phyloP scores from a whole-genome alignment of 2,113 vertebrate genomes.

The Bufo bufo region DNA sequence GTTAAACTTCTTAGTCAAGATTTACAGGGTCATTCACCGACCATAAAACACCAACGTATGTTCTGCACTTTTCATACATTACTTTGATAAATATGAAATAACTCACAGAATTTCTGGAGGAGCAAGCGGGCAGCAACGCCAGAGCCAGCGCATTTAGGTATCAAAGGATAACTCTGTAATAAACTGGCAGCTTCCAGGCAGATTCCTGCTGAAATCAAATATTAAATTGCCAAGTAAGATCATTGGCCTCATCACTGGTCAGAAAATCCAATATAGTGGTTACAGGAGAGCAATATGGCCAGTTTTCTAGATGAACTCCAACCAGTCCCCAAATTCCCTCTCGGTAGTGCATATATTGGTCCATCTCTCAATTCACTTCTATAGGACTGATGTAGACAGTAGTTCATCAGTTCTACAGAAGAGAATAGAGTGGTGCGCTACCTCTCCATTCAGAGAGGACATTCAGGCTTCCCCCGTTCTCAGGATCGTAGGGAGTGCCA shows the following conservation, averaged over 20 bases:
- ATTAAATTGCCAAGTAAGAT: neutral
- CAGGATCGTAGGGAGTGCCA: too few species aligned
- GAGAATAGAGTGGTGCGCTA: too few species aligned
- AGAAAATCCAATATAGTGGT: neutral
- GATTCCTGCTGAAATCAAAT: neutral
- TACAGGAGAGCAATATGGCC: neutral
- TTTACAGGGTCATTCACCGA: conserved; percentile 20
- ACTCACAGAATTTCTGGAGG: neutral
- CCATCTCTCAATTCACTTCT: too few species aligned
- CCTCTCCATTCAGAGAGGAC: too few species aligned
- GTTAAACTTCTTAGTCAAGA: conserved; percentile 34
- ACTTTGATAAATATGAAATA: conserved; percentile 38
- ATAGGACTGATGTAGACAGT: too few species aligned
- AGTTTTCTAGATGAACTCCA: neutral
- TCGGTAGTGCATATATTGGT: too few species aligned
- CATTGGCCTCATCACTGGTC: neutral
- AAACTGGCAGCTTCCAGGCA: neutral
- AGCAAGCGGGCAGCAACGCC: neutral
- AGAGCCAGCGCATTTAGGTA: neutral
- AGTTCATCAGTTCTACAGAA: too few species aligned
- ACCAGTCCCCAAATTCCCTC: neutral
- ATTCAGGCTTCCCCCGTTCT: too few species aligned
- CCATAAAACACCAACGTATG: neutral
- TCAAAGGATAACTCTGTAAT: neutral
- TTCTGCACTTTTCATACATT: neutral